These are phyloP conservation scores for Tenebrosternarchus preto DNA, from an alignment of 2,113 vertebrate species.

Conservation along the genomic window DNA sequence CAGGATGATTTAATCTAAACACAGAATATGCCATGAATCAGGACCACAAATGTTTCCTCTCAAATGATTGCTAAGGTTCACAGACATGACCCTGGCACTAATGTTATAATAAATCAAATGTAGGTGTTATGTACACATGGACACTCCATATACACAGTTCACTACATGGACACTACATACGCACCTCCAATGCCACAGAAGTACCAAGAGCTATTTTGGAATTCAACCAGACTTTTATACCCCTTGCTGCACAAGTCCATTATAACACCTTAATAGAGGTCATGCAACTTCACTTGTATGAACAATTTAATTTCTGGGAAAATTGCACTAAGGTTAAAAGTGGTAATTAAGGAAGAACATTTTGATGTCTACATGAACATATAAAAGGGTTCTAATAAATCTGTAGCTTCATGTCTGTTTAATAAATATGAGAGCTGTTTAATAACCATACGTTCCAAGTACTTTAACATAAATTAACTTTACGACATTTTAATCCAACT, in stretches of 20 bases:
- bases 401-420: not conserved
- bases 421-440: not conserved
- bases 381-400: not conserved
- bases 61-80: slow-evolving; percentile 18
- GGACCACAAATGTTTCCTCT: not conserved
- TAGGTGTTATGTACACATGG: not conserved
- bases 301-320: slow-evolving; percentile 35
- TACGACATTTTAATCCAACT: not conserved
- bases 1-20: not conserved
- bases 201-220: slow-evolving; percentile 54
- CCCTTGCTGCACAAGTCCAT: slow-evolving; percentile 62
- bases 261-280: slow-evolving; percentile 69
- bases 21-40: slow-evolving; percentile 11
- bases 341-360: slow-evolving; percentile 19
- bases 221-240: slow-evolving; percentile 52
- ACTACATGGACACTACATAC: no score
- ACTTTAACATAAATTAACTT: not conserved
- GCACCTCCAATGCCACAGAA: not conserved
- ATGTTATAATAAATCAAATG: slow-evolving; percentile 12
- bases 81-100: slow-evolving; percentile 19
- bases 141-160: slow-evolving; percentile 13
- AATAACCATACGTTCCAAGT: not conserved
- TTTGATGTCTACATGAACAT: not conserved
- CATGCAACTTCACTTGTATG: slow-evolving; percentile 44
- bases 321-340: slow-evolving; percentile 25